Evolutionary conservation across 1,140 invertebrate genomes (phyloP).

Genomic region (Drosophila pallidifrons): DNA sequence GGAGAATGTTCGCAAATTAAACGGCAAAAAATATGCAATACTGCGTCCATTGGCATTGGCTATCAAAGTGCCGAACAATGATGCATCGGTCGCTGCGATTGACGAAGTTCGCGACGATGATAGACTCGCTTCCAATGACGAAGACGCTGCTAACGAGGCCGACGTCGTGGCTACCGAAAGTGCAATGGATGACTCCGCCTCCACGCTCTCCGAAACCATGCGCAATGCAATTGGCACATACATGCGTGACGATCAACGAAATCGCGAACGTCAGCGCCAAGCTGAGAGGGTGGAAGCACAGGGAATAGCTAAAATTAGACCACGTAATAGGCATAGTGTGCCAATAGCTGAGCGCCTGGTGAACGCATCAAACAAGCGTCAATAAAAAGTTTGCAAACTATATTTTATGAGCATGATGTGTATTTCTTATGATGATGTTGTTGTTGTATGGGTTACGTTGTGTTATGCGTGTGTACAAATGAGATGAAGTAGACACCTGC

Average conservation of each 20-base stretch:
- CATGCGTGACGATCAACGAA: slow-evolving; percentile 65
- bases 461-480: slow-evolving; percentile 38
- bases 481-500: slow-evolving; percentile 54
- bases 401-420: slow-evolving; percentile 47
- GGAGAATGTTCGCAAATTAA: slow-evolving; percentile 32
- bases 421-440: slow-evolving; percentile 50
- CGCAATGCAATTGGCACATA: slow-evolving; percentile 65
- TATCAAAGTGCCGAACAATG: slow-evolving; percentile 3
- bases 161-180: background rate
- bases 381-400: slow-evolving; percentile 61
- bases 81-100: background rate
- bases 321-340: slow-evolving; percentile 25
- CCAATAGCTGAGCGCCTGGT: slow-evolving; percentile 57
- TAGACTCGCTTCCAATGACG: slow-evolving; percentile 17
- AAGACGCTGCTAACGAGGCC: background rate
- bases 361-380: slow-evolving; percentile 21
- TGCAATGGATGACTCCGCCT: slow-evolving; percentile 9
- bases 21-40: slow-evolving; percentile 47
- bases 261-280: slow-evolving; percentile 60
- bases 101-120: background rate
- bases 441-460: too few species aligned
- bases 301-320: slow-evolving; percentile 12
- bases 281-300: slow-evolving; percentile 10
- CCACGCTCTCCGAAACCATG: slow-evolving; percentile 57
- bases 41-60: slow-evolving; percentile 49